These are phyloP conservation scores for Stratiomys singularior DNA, from an alignment of 2,888 invertebrate species.

Conservation along the genomic window DNA sequence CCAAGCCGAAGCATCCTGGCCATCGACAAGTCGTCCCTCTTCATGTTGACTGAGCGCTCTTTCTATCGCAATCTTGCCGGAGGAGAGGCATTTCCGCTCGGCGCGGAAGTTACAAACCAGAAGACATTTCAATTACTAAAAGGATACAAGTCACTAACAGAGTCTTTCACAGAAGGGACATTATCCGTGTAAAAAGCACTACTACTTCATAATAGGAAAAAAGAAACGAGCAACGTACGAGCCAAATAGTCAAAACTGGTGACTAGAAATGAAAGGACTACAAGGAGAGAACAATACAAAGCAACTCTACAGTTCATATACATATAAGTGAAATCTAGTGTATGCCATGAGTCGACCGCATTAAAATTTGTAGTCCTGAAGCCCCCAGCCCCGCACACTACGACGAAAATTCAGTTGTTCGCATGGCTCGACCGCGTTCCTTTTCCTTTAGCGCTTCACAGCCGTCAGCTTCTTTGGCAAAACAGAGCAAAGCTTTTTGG, in stretches of 20 bases:
- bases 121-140: slow-evolving; percentile 38
- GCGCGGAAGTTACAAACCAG: slow-evolving; percentile 11
- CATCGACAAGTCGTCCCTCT: neutral
- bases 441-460: neutral
- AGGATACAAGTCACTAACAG: slow-evolving; percentile 5
- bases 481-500: slow-evolving; percentile 5
- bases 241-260: slow-evolving; percentile 6
- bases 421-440: neutral
- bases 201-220: neutral
- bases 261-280: slow-evolving; percentile 7
- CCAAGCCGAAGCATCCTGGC: neutral
- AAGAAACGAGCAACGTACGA: neutral
- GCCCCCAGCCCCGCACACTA: neutral
- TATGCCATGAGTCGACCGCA: slow-evolving; percentile 14
- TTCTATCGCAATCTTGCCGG: neutral
- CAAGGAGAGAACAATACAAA: slow-evolving; percentile 30
- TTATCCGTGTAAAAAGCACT: slow-evolving; percentile 3
- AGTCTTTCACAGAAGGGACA: neutral
- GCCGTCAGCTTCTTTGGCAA: neutral
- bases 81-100: slow-evolving; percentile 1
- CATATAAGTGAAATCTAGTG: neutral
- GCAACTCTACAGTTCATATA: neutral
- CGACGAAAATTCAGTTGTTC: too few species aligned
- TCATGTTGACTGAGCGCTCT: neutral
- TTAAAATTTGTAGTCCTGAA: slow-evolving; percentile 14